Conservation (phyloP, 2,113 vertebrate species). For the Cygnus buccinator region DNA sequence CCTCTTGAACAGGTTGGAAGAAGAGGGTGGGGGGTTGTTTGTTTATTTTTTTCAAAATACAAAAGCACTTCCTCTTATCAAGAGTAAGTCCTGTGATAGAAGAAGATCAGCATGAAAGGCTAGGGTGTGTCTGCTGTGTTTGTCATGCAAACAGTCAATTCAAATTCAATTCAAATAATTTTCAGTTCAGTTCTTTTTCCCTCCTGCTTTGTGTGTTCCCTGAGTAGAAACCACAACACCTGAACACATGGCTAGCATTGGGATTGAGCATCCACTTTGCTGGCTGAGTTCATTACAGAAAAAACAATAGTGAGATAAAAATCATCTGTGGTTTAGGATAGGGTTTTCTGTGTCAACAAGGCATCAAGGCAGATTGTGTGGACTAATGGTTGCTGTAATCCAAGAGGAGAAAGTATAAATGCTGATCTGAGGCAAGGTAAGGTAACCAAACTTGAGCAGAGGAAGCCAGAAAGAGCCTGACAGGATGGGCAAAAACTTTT, state of each 20-base stretch:
- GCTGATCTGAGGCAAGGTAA: neutral
- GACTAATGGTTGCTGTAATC: neutral
- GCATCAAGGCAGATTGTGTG: neutral
- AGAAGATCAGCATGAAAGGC: neutral
- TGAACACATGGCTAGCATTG: neutral
- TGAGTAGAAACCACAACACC: neutral
- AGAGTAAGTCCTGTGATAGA: neutral
- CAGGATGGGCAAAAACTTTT: neutral
- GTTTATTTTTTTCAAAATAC: neutral
- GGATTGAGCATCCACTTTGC: neutral
- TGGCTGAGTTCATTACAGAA: neutral
- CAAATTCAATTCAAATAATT: neutral
- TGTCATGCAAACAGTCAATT: neutral
- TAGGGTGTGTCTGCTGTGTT: neutral
- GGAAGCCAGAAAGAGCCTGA: neutral
- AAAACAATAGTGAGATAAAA: neutral
- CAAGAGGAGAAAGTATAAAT: neutral
- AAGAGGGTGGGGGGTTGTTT: neutral
- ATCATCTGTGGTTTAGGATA: neutral
- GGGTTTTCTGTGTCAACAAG: neutral
- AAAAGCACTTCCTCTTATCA: neutral
- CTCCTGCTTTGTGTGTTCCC: neutral
- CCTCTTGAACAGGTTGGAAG: conserved; percentile 88
- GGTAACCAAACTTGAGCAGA: neutral
- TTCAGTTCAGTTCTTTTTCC: neutral